Evolutionary conservation across 2,797 vertebrate genomes (phyloP), one percentile per base, ranked within the genome.

Genomic region (Lacerta bilineata): DNA sequence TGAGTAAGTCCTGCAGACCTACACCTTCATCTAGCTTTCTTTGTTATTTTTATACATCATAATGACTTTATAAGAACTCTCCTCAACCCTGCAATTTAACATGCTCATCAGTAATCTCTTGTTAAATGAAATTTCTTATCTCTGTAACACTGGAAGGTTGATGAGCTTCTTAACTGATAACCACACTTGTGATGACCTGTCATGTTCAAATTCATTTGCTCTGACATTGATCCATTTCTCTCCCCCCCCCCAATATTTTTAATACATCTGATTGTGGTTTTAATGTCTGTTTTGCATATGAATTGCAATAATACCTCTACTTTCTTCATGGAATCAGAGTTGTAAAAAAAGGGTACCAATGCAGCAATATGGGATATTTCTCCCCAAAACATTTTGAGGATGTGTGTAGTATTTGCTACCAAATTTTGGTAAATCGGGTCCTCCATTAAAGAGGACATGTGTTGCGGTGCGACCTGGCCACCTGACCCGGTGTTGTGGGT

Each of bases 61-160:
- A 85, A 85, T 90, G 86, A 72, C 72, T 90, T 80, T 80, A 85
- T 66, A 80, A 83, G 68, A 87, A 87, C 77, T 80, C 88, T 15
- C 50, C 89, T 39, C 85, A 82, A 43, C 59, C 43, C 61, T 89
- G 33, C 36, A 86, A 69, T 86, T 55, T 43, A 76, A 83, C 64
- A 55, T 43, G 61, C 5, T 83, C 33, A 86, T 89, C 72, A 82
- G 64, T 83, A 86, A 86, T 33, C 71, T 81, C 33, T 77, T 82
- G 41, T 75, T 86, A 78, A 86, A 82, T 85, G 43, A 77, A 82
- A 69, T 87, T 80, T 76, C 78, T 78, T 80, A 77, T 88, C 59
- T 23, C 72, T 25, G 0, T 55, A 84, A 55, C 61, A 66, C 36
- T 89, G 59, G 29, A 61, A 82, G 61, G 78, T 89, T 76, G 68